Evolutionary conservation across 2,888 invertebrate genomes (phyloP).

Genomic region (Electrophaes corylata): DNA sequence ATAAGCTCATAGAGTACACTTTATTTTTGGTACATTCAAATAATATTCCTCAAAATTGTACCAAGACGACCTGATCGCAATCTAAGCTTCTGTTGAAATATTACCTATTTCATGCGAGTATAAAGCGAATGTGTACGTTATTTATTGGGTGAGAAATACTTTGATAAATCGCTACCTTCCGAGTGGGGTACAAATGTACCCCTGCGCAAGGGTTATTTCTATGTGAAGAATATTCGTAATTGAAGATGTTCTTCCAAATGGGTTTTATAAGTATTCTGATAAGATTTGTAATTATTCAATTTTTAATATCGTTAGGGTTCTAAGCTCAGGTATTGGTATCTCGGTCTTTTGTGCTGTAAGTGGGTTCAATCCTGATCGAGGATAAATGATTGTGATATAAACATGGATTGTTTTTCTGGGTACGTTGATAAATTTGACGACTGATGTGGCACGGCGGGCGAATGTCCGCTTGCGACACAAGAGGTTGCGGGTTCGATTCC

Average conservation of each 20-base stretch:
- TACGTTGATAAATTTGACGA: no score
- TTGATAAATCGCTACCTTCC: conserved; percentile 69
- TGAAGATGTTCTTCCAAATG: conserved; percentile 32
- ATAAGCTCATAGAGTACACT: conserved; percentile 25
- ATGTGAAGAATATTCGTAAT: conserved; percentile 31
- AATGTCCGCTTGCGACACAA: no score
- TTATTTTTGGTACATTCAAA: conserved; percentile 32
- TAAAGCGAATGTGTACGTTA: conserved; percentile 63
- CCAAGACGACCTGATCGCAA: conserved; percentile 46
- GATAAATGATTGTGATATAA: no score
- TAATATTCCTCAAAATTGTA: conserved; percentile 32
- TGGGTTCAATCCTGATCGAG: no score
- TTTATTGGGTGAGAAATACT: conserved; percentile 80
- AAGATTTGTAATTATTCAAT: not conserved
- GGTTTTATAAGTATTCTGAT: conserved; percentile 8
- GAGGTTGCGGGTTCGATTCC: no score
- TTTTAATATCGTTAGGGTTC: not conserved
- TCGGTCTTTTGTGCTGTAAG: no score
- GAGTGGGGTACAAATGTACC: conserved; percentile 32
- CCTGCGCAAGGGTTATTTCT: conserved; percentile 52
- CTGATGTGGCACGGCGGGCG: no score
- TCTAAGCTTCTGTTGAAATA: conserved; percentile 54
- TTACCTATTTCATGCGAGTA: conserved; percentile 56
- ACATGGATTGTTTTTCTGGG: no score
- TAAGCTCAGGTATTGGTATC: no score